phyloP scores from a whole-genome alignment of 2,797 vertebrate genomes.

The Oreochromis mossambicus region DNA sequence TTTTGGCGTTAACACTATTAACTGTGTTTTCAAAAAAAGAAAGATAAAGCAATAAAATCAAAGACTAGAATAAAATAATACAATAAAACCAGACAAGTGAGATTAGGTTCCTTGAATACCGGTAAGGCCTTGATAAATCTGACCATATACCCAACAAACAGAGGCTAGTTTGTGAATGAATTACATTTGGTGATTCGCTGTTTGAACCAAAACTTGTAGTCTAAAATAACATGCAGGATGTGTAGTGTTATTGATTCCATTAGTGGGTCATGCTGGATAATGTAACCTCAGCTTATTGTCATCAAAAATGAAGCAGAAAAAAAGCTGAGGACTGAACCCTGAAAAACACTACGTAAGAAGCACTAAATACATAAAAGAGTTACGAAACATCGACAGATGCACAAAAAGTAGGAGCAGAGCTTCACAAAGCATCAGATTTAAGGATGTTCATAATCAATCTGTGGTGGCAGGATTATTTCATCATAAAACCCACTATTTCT shows the following conservation, averaged over 20 bases:
- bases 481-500: background rate
- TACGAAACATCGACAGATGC: background rate
- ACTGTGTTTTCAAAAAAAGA: background rate
- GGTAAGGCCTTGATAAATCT: background rate
- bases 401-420: background rate
- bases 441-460: background rate
- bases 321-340: background rate
- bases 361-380: background rate
- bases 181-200: background rate
- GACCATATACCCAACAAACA: background rate
- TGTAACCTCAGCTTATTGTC: background rate
- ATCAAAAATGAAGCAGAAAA: background rate
- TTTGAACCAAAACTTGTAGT: background rate
- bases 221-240: background rate
- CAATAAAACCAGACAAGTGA: background rate
- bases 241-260: background rate
- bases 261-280: background rate
- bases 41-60: accelerated
- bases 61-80: background rate
- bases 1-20: background rate
- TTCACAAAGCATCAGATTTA: background rate
- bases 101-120: background rate
- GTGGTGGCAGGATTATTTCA: background rate
- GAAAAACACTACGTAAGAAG: background rate
- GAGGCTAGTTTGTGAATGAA: background rate